Percentiles rank a stretch among this genome's conserved stretches.
These are phyloP conservation scores for Ephydatia muelleri DNA, from an alignment of 37 sponge, comb jelly and placozoan species.

Conservation along the genomic window DNA sequence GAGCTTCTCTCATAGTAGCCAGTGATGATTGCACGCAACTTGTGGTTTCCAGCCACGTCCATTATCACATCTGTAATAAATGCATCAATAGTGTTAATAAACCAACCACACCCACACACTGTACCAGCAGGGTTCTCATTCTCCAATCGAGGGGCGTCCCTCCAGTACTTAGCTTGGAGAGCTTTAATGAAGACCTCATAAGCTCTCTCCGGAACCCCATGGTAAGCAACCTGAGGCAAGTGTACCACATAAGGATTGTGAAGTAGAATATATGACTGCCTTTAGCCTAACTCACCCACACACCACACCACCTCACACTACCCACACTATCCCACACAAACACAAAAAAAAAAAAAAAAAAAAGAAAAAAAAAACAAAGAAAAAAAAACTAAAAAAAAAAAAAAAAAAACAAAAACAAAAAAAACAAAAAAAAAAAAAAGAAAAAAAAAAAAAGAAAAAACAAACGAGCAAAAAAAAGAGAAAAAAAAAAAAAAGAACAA, in stretches of 20 bases:
- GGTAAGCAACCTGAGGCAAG: slow-evolving; percentile 58
- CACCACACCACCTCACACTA: no score
- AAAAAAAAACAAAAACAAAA: no score
- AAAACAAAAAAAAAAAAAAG: no score
- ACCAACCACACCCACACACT: not conserved
- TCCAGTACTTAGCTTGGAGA: not conserved
- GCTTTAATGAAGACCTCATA: slow-evolving; percentile 72
- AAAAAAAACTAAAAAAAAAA: no score
- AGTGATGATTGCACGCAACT: slow-evolving; percentile 33
- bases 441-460: no score
- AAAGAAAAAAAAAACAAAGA: no score
- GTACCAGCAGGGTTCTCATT: slow-evolving; percentile 58
- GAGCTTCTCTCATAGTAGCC: slow-evolving; percentile 25
- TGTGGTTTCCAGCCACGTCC: slow-evolving; percentile 60
- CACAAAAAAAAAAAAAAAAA: no score
- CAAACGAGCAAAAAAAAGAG: no score
- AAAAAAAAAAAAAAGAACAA: not conserved
- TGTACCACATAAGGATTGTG: no score
- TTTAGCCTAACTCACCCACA: no score
- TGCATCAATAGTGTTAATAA: slow-evolving; percentile 12
- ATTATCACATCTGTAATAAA: slow-evolving; percentile 50
- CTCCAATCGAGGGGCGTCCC: slow-evolving; percentile 14
- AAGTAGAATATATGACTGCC: no score
- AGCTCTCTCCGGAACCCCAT: slow-evolving; percentile 65
- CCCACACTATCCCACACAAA: no score